Conservation (phyloP, 1,140 invertebrate genomes). For the Protaetia brevitarsis region DNA sequence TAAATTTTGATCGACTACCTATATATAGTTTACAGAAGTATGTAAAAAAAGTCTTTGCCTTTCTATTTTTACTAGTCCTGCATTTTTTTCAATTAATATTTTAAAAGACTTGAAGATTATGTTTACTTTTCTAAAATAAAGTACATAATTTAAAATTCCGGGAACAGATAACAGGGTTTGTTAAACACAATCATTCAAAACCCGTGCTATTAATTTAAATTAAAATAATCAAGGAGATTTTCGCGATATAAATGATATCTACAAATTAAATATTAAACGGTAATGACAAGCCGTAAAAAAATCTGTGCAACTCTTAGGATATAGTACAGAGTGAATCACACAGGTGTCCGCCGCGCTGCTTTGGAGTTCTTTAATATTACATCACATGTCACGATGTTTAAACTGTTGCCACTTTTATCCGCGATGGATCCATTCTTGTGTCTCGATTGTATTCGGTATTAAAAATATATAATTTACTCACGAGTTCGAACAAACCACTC, state of each 20-base stretch:
- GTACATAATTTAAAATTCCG: no score
- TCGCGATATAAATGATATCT: neutral
- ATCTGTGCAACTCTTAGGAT: neutral
- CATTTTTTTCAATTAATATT: no score
- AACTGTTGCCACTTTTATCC: slow-evolving; percentile 15
- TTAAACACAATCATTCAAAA: neutral
- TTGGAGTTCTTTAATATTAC: slow-evolving; percentile 22
- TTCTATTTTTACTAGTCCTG: no score
- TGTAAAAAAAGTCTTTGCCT: no score
- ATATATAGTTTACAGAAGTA: no score
- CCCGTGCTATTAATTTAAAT: neutral
- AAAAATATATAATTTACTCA: neutral
- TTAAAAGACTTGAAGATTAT: no score
- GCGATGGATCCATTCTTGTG: neutral
- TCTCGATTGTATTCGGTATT: neutral
- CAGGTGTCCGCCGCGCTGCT: slow-evolving; percentile 36
- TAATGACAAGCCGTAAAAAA: neutral
- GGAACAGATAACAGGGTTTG: no score
- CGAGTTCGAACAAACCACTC: neutral
- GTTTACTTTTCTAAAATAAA: no score
- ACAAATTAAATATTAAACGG: neutral
- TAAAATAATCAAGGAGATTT: no score
- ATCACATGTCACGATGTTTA: slow-evolving; percentile 15
- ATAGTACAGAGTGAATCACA: slow-evolving; percentile 40
- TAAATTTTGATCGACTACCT: no score